Evolutionary conservation across 2,797 vertebrate species (phyloP), one percentile per base, ranked within the genome.

Genomic region (Sebastes hopkinsi): DNA sequence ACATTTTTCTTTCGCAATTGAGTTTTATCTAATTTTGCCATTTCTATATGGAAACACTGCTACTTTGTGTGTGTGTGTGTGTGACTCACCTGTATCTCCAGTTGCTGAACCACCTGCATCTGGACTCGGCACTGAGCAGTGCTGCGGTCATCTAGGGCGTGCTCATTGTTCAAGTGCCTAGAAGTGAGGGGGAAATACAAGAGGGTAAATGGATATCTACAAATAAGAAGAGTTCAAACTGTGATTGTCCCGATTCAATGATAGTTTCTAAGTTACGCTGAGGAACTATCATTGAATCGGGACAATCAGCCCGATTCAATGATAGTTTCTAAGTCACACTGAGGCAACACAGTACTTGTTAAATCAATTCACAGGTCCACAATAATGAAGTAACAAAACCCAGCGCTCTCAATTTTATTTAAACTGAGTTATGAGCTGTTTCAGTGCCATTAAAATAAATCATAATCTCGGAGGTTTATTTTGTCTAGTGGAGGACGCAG

Each of bases 31-130:
- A 46, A 46, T 46, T 18, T 46, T 7, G 42, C 42, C 14, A 46
- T 46, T 46, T 42, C 14, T 25, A 25, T 25, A 25, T 25, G 25
- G 25, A 25, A 25, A 25, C 25, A 25, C 25, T 42, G 16, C 42
- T 46, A 46, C 16, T 46, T 46, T 5, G 42, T 46, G 14, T 38
- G 36, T 38, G 36, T 38, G 36, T 36, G 56, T 52, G 60, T 14
- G 52, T 6, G 52, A 77, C 89, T 95, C 90, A 99, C 98, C 98
- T 99, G 98, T 94, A 99, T 99, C 95, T 99, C 98, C 95, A 99
- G 96, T 94, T 99, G 98, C 92, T 99, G 98, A 75, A 99, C 98
- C 94, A 99, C 98, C 94, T 99, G 98, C 98, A 99, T 99, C 96
- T 99, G 98, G 81, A 99, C 98, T 90, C 98, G 94, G 93, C 98